Base-by-base conservation (phyloP, 2,888 invertebrate species). In the Coleophora deauratella region DNA sequence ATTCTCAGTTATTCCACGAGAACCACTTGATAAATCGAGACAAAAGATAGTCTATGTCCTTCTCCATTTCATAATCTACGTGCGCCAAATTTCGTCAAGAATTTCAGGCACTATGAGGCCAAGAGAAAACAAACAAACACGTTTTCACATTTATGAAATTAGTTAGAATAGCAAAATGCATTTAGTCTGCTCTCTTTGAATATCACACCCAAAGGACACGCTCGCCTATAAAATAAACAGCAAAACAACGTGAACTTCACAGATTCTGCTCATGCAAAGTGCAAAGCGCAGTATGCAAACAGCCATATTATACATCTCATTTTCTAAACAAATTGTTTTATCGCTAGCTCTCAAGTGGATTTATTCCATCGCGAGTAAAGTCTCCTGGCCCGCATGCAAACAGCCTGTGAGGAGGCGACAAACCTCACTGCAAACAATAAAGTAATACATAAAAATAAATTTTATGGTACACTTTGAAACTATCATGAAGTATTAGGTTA, bases 371-470 rank as follows among this genome's bases (percentile, higher is more conserved):
- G 70, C 71, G 66, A 74, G 80, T 80, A 77, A 79, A 74, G 74
- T 73, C 74, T 76, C 75, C 68, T 75, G 65, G 74, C 68, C 75
- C 72, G 81, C 80, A 80, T 80, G 80, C 78, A 82, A 80, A 80
- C 77, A 74, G 76, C 72, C 74, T 70, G 73, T 74, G 75, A 79
- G 75, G 74, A 79, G 76, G 73, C 73, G 77, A 78, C 77, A 80
- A 80, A 81, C 76, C n/a, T 75, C 69, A 70, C 72, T 70, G 71
- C 78, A 75, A 77, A 78, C 80, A 79, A 80, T 80, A 81, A 82
- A 79, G 77, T 74, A 77, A 75, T 75, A 78, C 74, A 78, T 81
- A 79, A 79, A 79, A 79, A 77, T 81, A 79, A 76, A 81, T 80
- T 77, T 77, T 77, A 73, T 77, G 74, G 73, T 33, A 14, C 35